Percentiles rank a stretch among this genome's conserved stretches.
Conservation (phyloP, 1,140 invertebrate genomes). For the Drosophila prosaltans region DNA sequence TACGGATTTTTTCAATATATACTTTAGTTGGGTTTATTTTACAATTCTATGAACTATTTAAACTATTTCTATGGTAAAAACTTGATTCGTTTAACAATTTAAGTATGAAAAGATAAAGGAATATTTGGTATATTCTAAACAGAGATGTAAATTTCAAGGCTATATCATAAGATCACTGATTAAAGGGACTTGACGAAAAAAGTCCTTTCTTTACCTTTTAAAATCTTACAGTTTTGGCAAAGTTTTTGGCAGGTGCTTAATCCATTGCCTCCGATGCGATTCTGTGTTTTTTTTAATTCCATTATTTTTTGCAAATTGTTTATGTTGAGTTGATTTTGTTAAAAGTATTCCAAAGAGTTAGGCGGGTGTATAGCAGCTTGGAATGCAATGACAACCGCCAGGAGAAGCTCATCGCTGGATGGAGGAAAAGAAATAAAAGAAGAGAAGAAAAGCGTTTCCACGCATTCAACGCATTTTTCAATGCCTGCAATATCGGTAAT, state of each 20-base stretch:
- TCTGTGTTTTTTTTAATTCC: too few relatives aligned
- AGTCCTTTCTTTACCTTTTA: too few relatives aligned
- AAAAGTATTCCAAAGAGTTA: constrained; percentile 1
- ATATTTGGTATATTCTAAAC: too few relatives aligned
- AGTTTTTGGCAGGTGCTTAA: not conserved
- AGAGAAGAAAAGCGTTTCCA: constrained; percentile 66
- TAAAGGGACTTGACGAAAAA: too few relatives aligned
- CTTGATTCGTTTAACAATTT: too few relatives aligned
- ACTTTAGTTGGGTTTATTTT: too few relatives aligned
- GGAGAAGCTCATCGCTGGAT: constrained; percentile 3
- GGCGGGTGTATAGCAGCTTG: not conserved
- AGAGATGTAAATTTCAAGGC: too few relatives aligned
- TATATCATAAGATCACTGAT: too few relatives aligned
- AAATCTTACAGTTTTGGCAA: not conserved
- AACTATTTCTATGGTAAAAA: too few relatives aligned
- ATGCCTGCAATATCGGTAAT: constrained; percentile 73
- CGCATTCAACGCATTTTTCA: constrained; percentile 76
- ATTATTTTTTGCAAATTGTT: not conserved
- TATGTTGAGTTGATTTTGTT: not conserved
- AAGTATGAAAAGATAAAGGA: too few relatives aligned
- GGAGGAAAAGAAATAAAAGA: not conserved
- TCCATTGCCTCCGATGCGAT: not conserved
- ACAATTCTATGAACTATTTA: too few relatives aligned
- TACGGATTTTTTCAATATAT: too few relatives aligned
- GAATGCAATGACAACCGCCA: constrained; percentile 30